Base-by-base conservation (phyloP, 2,888 invertebrate genomes). In the Conchocele bisecta region DNA sequence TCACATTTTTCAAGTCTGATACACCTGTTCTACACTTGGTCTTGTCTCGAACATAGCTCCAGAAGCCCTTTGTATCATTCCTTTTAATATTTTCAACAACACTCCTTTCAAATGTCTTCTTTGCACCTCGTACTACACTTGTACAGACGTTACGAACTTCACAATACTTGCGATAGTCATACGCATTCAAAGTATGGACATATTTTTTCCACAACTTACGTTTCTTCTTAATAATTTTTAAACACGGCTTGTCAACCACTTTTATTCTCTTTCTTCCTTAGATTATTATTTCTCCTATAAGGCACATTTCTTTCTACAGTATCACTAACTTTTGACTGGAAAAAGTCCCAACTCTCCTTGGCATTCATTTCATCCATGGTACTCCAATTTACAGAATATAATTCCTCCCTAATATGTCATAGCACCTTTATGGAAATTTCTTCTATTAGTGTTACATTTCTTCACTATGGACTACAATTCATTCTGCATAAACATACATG, bases 121-220 rank as follows among this genome's bases (percentile, higher is more conserved):
- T 50, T 50, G 50, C 6, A 2, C 29, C 3, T 28, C 29, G 6
- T 28, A 20, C 31, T 17, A 50, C 17, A n/a, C 31, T 50, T 31
- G 50, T 50, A 50, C 50, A 50, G n/a, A n/a, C 50, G 31, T 50
- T 50, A n/a, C 50, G 7, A 26, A 5, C 50, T 15, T 50, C 31
- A 28, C 50, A 50, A 28, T 50, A 50, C n/a, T 28, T 28, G 2
- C 28, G 20, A 28, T 50, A 50, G 17, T 50, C 50, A n/a, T 33
- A 31, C n/a, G n/a, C 3, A 15, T 50, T 20, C 50, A 28, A 3
- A 7, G 29, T 50, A 20, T 50, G 29, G 28, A 50, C 17, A 50
- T 50, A 50, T 9, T 33, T 4, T 9, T 50, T 29, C 50, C 28
- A 50, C 5, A 33, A 29, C 20, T 28, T 50, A 7, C 20, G 29